Percentiles rank a stretch among this genome's conserved stretches.
These are phyloP conservation scores for Gymnopithys bicolor DNA, from an alignment of 2,797 vertebrate species.

Conservation along the genomic window DNA sequence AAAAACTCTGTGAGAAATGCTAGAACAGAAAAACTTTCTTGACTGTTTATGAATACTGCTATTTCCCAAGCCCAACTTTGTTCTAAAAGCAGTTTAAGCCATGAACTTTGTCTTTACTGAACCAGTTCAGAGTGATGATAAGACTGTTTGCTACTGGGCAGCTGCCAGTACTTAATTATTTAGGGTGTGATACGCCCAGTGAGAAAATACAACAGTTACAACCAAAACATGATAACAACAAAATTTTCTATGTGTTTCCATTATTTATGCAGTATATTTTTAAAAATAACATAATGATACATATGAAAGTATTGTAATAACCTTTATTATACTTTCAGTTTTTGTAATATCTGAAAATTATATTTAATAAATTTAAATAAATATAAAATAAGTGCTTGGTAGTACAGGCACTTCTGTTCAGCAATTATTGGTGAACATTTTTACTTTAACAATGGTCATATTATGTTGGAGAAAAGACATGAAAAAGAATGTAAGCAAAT, in stretches of 20 bases:
- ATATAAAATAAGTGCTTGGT: neutral
- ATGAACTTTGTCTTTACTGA: neutral
- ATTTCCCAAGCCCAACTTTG: neutral
- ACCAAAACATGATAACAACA: neutral
- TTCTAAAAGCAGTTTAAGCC: neutral
- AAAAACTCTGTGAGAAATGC: neutral
- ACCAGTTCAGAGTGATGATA: neutral
- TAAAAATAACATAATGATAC: neutral
- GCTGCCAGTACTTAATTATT: neutral
- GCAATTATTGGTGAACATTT: fast-evolving
- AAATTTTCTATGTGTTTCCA: neutral
- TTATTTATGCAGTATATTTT: neutral
- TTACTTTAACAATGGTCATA: neutral
- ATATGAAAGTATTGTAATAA: neutral
- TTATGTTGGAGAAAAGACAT: neutral
- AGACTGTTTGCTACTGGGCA: neutral
- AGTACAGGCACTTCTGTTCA: neutral
- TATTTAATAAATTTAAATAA: neutral
- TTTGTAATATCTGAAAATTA: neutral
- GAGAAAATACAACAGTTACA: neutral
- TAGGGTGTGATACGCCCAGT: neutral
- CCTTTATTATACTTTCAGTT: neutral
- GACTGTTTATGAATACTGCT: neutral
- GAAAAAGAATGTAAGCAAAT: neutral
- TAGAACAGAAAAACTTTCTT: neutral